Evolutionary conservation across 2,797 vertebrate species (phyloP), one percentile per base, ranked within the genome.

Genomic region (Microctenopoma stevenorrisi): DNA sequence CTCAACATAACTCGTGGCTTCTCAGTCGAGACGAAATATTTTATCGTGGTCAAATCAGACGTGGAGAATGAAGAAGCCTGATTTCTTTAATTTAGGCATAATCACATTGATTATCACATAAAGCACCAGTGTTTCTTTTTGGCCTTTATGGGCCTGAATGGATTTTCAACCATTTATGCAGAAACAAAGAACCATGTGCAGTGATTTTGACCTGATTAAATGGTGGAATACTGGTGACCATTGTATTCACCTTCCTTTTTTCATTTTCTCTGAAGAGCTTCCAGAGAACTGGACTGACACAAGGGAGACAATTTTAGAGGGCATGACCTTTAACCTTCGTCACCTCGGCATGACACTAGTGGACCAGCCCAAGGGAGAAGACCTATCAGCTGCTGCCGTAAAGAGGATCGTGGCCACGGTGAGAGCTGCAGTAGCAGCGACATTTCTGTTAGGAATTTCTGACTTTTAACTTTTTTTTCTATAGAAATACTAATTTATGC

Each of bases 231-330:
- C 56, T 56, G 37, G 50, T 50, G 30, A 74, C 70, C 40, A 49
- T 55, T 47, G 25, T 61, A 50, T 50, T 58, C 28, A 49, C 57
- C 38, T 25, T 33, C 30, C 63, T 56, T 58, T 25, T n/a, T 25
- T 33, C 22, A 22, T 22, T 16, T 4, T 13, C n/a, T 70, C 38
- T 12, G 9, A 59, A 99, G 97, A 99, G 88, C 95, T 99, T 60
- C 96, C 96, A 0, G 97, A 99, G 91, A 98, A 99, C 91, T 99
- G 97, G 97, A 98, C 98, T 0, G 98, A 99, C 83, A 98, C 96
- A 0, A 90, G 96, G 13, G 98, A 98, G 91, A 97, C 96, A 0
- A 93, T 99, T 69, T 81, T 98, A 2, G 97, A 98, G 77, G 97
- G 98, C 64, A 95, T 99, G 97, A 94, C 95, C 65, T 99, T 99